phyloP scores from a whole-genome alignment of 1,140 invertebrate species.

The Diorhabda elongata region DNA sequence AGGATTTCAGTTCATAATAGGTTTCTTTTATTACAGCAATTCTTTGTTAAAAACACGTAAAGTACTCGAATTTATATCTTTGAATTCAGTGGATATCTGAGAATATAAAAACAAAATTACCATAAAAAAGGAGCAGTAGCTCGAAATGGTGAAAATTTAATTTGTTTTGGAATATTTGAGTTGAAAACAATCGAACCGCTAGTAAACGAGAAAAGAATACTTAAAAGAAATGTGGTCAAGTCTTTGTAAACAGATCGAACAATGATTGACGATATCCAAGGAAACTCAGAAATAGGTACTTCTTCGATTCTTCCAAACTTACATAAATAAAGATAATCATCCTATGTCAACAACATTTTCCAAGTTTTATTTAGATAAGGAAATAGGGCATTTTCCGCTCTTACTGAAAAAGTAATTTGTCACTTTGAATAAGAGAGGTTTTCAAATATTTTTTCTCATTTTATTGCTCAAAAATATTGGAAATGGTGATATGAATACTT shows the following conservation, averaged over 20 bases:
- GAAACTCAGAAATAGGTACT: conserved; percentile 10
- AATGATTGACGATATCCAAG: conserved; percentile 30
- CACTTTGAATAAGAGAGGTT: neutral
- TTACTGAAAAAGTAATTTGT: neutral
- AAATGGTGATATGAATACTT: no score
- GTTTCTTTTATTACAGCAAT: neutral
- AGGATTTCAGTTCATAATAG: no score
- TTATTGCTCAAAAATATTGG: no score
- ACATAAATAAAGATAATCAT: conserved; percentile 32
- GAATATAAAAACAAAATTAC: conserved; percentile 12
- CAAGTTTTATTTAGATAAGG: conserved; percentile 18
- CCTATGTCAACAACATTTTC: conserved; percentile 27
- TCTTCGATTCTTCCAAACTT: conserved; percentile 26
- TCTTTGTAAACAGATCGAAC: conserved; percentile 30
- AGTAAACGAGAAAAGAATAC: conserved; percentile 2
- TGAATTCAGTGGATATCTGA: neutral
- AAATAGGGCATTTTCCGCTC: conserved; percentile 6
- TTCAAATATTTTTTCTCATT: no score
- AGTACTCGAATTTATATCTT: conserved; percentile 3
- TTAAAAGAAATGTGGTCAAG: conserved; percentile 26
- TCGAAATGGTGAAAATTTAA: conserved; percentile 10
- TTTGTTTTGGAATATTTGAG: conserved; percentile 15
- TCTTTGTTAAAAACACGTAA: neutral
- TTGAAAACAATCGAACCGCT: conserved; percentile 15
- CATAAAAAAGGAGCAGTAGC: conserved; percentile 13